Conservation (phyloP, 2,797 vertebrate species). For the Crenichthys baileyi region DNA sequence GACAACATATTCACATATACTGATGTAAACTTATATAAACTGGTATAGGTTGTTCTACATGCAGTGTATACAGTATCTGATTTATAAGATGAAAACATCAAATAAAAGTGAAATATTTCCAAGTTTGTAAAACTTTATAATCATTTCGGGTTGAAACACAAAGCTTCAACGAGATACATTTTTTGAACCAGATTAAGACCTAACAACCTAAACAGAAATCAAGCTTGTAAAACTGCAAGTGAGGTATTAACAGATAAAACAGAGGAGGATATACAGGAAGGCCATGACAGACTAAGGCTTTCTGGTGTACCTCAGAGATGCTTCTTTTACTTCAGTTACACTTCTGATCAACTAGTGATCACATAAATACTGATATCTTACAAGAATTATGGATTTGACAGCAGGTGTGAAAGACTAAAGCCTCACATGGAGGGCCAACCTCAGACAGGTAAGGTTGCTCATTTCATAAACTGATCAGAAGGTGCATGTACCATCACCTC, state of each 20-base stretch:
- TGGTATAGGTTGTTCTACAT: constrained; percentile 11
- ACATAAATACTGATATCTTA: constrained; percentile 25
- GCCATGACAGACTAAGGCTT: constrained; percentile 32
- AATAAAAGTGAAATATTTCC: constrained; percentile 36
- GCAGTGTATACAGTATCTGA: constrained; percentile 16
- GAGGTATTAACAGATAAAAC: background rate
- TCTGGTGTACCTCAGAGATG: constrained; percentile 23
- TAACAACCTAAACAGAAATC: background rate
- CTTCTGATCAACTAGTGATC: constrained; percentile 32
- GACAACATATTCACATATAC: constrained; percentile 7
- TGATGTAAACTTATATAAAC: background rate
- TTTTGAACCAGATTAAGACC: background rate
- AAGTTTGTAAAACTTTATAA: constrained; percentile 19
- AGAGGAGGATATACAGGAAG: constrained; percentile 3
- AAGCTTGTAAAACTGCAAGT: background rate
- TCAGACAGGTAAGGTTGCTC: background rate
- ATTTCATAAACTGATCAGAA: background rate
- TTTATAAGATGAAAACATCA: constrained; percentile 7
- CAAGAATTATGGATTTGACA: constrained; percentile 6
- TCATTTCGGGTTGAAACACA: background rate
- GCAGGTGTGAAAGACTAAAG: background rate
- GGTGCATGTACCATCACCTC: background rate
- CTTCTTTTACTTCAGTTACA: constrained; percentile 25
- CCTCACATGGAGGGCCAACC: background rate
- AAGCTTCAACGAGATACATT: background rate